Conservation (phyloP, 2,113 vertebrate species). For the Poeciliopsis occidentalis region DNA sequence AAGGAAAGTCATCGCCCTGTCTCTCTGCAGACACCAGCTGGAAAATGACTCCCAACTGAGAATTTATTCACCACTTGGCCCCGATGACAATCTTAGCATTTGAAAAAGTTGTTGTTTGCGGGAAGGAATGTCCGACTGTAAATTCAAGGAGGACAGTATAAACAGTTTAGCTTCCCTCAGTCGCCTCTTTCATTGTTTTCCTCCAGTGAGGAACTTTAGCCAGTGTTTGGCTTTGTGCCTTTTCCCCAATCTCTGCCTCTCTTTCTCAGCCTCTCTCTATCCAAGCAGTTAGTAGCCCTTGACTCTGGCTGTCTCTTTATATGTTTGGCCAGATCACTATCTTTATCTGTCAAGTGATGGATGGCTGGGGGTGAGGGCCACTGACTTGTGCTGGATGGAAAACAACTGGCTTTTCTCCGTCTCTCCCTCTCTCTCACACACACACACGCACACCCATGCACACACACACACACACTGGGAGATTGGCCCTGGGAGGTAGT, state of each 20-base stretch:
- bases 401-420: conserved; percentile 56
- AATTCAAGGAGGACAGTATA: not conserved
- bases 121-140: not conserved
- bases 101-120: not conserved
- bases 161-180: conserved; percentile 15
- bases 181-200: not conserved
- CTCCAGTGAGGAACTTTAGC: conserved; percentile 9
- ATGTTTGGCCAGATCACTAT: conserved; percentile 50
- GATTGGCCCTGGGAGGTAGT: conserved; percentile 50
- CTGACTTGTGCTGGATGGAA: conserved; percentile 63
- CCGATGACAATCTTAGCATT: not conserved
- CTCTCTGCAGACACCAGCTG: conserved; percentile 18
- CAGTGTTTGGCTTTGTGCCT: not conserved
- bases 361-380: conserved; percentile 61
- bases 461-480: not conserved
- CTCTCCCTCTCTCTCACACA: conserved; percentile 1
- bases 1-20: not conserved
- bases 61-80: not conserved
- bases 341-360: conserved; percentile 56
- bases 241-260: conserved; percentile 2
- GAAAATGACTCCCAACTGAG: conserved; percentile 10
- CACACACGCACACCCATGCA: too few species aligned
- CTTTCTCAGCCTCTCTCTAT: conserved; percentile 24
- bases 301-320: conserved; percentile 37
- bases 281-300: conserved; percentile 46